phyloP scores from a whole-genome alignment of 2,113 vertebrate genomes.

The Elachura formosa region DNA sequence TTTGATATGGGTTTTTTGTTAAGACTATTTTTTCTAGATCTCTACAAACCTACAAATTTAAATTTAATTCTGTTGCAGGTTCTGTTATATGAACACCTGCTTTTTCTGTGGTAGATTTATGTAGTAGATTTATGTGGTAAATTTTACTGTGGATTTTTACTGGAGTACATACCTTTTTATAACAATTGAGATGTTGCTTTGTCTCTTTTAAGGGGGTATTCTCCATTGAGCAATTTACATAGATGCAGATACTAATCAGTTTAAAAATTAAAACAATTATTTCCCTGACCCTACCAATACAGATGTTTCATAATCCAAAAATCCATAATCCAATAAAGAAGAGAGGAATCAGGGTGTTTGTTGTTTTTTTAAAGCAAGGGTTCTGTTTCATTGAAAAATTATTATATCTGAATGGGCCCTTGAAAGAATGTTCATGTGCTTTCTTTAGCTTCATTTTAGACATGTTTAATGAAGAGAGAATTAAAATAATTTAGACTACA shows the following conservation, averaged over 20 bases:
- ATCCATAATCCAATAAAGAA: not conserved
- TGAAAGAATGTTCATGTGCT: not conserved
- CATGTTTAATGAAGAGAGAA: not conserved
- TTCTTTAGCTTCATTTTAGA: slow-evolving; percentile 8
- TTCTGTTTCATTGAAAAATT: not conserved
- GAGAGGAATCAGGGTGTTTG: not conserved
- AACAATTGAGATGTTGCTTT: not conserved
- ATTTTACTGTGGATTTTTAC: not conserved
- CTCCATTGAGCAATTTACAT: not conserved
- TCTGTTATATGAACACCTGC: not conserved
- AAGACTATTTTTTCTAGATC: not conserved
- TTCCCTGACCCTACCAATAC: not conserved
- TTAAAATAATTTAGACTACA: slow-evolving; percentile 4
- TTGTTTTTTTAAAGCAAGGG: not conserved
- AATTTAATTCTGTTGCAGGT: not conserved
- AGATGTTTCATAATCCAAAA: not conserved
- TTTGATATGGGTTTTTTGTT: not conserved
- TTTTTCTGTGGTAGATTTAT: not conserved
- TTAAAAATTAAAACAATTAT: slow-evolving; percentile 11
- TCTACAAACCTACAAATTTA: not conserved
- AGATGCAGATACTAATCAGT: not conserved
- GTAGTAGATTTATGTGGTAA: not conserved
- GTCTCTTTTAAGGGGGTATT: not conserved
- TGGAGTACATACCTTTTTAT: not conserved
- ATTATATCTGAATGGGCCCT: not conserved